Conservation (phyloP, 2,888 invertebrate genomes). For the Drosophila mulleri region DNA sequence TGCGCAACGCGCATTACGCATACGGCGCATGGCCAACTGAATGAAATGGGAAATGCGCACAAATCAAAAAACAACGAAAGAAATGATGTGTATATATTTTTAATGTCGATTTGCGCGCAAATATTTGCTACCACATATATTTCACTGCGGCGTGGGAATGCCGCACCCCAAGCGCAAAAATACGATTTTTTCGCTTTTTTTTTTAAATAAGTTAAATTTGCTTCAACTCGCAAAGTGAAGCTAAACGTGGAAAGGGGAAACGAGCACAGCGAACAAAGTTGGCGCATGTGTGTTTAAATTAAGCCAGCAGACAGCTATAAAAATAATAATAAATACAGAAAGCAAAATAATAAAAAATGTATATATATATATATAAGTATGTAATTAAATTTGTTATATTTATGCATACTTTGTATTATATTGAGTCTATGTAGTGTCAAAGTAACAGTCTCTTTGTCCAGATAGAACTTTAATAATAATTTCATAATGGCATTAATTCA, state of each 20-base stretch:
- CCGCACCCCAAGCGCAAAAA: conserved; percentile 58
- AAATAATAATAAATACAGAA: conserved; percentile 21
- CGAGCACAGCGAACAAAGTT: conserved; percentile 29
- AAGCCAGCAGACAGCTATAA: conserved; percentile 64
- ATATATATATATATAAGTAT: neutral
- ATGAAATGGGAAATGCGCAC: conserved; percentile 4
- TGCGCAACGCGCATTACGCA: conserved; percentile 53
- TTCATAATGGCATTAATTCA: too few species aligned
- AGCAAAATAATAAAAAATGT: neutral
- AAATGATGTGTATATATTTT: conserved; percentile 4
- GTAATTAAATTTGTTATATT: conserved; percentile 7
- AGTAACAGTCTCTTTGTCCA: neutral
- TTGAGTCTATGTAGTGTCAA: neutral
- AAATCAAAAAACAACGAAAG: neutral
- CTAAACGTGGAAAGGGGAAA: conserved; percentile 5
- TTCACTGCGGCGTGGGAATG: conserved; percentile 64
- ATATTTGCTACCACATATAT: conserved; percentile 55
- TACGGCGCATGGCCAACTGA: conserved; percentile 36
- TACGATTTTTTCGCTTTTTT: conserved; percentile 8
- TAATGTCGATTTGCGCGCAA: conserved; percentile 47
- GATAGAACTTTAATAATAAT: neutral
- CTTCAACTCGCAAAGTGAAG: conserved; percentile 47
- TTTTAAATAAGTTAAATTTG: conserved; percentile 59
- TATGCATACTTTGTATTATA: neutral
- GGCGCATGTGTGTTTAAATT: conserved; percentile 50